Conservation (phyloP, 2,888 invertebrate species). For the Dioctria linearis region DNA sequence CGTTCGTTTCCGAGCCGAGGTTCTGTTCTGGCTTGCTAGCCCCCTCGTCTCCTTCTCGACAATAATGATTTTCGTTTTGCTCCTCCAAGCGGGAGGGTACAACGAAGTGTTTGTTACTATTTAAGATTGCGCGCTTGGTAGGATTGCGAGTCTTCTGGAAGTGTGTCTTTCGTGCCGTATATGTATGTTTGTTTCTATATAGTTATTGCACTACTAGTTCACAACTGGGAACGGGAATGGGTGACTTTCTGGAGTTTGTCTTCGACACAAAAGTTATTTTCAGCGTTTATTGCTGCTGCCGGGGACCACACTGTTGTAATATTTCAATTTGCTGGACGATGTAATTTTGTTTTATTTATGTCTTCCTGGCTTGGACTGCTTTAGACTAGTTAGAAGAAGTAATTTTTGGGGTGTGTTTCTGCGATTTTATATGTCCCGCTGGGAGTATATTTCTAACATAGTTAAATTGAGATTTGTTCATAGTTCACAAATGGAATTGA, state of each 20-base stretch:
- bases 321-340: conserved; percentile 57
- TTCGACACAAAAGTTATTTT: conserved; percentile 36
- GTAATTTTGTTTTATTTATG: conserved; percentile 57
- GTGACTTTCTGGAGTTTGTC: conserved; percentile 41
- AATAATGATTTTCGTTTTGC: neutral
- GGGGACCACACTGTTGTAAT: conserved; percentile 47
- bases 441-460: conserved; percentile 23
- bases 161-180: neutral
- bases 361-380: conserved; percentile 41
- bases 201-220: neutral
- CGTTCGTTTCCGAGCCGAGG: conserved; percentile 48
- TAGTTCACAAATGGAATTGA: conserved; percentile 30
- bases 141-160: neutral
- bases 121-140: neutral
- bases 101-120: conserved; percentile 7
- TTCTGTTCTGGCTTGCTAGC: neutral
- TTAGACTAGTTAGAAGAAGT: neutral
- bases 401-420: conserved; percentile 20
- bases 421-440: conserved; percentile 8
- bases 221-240: neutral
- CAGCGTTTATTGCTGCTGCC: conserved; percentile 33
- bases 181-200: no score
- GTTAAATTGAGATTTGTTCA: conserved; percentile 9
- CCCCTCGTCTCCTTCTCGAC: neutral
- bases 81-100: neutral